phyloP scores from a whole-genome alignment of 2,113 vertebrate species.

The Oncorhynchus gorbuscha region DNA sequence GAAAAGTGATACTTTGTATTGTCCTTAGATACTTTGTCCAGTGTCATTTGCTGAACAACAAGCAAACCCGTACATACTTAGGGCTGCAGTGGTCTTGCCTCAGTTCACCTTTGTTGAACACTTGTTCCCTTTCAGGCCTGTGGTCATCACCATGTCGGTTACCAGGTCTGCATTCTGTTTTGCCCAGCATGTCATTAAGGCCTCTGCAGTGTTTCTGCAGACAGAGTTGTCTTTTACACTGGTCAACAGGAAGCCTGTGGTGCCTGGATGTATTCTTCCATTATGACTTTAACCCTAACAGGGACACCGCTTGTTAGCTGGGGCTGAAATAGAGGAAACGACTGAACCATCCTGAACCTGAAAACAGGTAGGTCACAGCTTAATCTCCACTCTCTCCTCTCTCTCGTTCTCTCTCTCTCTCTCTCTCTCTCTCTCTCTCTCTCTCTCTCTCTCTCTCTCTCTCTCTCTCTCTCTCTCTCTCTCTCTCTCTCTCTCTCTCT shows the following conservation, averaged over 20 bases:
- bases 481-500: not conserved
- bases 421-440: not conserved
- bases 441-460: not conserved
- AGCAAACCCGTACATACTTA: no score
- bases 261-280: constrained; percentile 88
- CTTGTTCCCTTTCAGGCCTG: constrained; percentile 30
- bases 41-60: not conserved
- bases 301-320: not conserved
- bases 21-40: not conserved
- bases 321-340: not conserved
- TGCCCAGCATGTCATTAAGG: constrained; percentile 84
- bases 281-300: not conserved
- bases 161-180: constrained; percentile 80
- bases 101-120: constrained; percentile 5
- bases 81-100: not conserved
- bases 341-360: not conserved
- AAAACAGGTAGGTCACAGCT: not conserved
- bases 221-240: constrained; percentile 85
- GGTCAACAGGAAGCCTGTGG: constrained; percentile 85
- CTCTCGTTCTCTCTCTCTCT: not conserved
- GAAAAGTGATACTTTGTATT: not conserved
- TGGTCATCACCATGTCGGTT: not conserved
- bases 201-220: constrained; percentile 80
- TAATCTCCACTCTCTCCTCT: not conserved
- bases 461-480: not conserved